These are phyloP conservation scores for Nothobranchius kuhntae DNA, from an alignment of 2,113 vertebrate genomes.

Conservation along the genomic window DNA sequence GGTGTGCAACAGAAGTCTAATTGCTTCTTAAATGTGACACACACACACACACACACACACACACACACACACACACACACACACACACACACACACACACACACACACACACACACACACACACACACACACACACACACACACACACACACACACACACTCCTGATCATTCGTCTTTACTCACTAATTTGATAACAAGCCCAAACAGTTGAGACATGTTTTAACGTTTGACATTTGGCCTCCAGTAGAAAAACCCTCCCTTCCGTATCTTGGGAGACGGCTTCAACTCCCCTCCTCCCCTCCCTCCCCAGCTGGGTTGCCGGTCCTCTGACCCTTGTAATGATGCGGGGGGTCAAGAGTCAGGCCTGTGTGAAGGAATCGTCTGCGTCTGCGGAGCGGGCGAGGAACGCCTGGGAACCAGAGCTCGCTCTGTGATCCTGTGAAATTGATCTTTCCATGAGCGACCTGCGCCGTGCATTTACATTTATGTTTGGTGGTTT, in stretches of 20 bases:
- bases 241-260: constrained; percentile 26
- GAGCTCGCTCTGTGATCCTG: constrained; percentile 68
- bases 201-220: constrained; percentile 67
- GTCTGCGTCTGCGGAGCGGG: constrained; percentile 62
- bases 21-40: too few relatives aligned
- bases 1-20: constrained; percentile 25
- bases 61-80: constrained; percentile 11
- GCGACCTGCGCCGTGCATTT: constrained; percentile 63
- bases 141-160: constrained; percentile 28
- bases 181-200: constrained; percentile 71
- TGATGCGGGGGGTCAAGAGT: constrained; percentile 74
- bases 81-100: constrained; percentile 31
- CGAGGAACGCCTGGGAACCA: constrained; percentile 76
- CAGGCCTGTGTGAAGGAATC: constrained; percentile 65
- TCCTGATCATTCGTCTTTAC: constrained; percentile 46
- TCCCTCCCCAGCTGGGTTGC: constrained; percentile 43
- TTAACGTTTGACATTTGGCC: constrained; percentile 76
- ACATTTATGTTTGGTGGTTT: constrained; percentile 53
- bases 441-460: constrained; percentile 75
- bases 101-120: constrained; percentile 28
- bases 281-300: constrained; percentile 21
- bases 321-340: constrained; percentile 73
- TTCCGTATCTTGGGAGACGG: constrained; percentile 28
- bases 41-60: too few relatives aligned
- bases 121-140: constrained; percentile 19